Percentiles rank a stretch among this genome's conserved stretches.
Evolutionary conservation across 2,797 vertebrate species (phyloP).

Genomic region (Nothura maculosa): DNA sequence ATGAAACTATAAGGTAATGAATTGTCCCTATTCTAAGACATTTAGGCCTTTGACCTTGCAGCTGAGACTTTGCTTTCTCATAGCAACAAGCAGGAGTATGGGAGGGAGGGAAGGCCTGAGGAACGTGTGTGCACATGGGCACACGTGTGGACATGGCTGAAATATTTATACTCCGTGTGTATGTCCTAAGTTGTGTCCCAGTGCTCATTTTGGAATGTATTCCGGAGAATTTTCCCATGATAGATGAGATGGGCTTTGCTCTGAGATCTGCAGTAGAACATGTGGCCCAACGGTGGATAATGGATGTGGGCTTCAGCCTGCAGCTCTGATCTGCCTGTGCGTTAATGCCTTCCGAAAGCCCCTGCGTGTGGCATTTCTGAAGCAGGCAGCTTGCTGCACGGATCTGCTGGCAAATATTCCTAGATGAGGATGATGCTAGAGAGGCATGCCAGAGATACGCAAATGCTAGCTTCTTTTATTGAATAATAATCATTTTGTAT

Average conservation of each 20-base stretch:
- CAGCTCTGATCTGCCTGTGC: not conserved
- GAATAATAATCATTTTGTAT: constrained; percentile 49
- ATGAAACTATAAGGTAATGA: not conserved
- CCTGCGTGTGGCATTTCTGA: not conserved
- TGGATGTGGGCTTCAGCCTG: not conserved
- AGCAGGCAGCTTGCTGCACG: not conserved
- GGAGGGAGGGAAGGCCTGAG: not conserved
- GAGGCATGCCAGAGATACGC: not conserved
- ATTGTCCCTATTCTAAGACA: not conserved
- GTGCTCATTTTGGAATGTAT: not conserved
- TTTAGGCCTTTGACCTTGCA: not conserved
- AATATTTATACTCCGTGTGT: not conserved
- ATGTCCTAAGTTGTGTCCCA: not conserved
- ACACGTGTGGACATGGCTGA: not conserved
- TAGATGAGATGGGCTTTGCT: not conserved
- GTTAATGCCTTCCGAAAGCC: constrained; percentile 16
- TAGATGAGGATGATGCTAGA: not conserved
- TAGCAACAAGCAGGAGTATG: not conserved
- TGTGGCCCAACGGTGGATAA: not conserved
- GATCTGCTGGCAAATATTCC: not conserved
- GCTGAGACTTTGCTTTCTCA: not conserved
- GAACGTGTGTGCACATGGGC: not conserved
- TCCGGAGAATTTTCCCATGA: not conserved
- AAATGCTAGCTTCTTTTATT: not conserved
- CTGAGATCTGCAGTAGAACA: not conserved